Evolutionary conservation across 2,888 invertebrate genomes (phyloP), one percentile per base, ranked within the genome.

Genomic region (Nomada ruficornis): DNA sequence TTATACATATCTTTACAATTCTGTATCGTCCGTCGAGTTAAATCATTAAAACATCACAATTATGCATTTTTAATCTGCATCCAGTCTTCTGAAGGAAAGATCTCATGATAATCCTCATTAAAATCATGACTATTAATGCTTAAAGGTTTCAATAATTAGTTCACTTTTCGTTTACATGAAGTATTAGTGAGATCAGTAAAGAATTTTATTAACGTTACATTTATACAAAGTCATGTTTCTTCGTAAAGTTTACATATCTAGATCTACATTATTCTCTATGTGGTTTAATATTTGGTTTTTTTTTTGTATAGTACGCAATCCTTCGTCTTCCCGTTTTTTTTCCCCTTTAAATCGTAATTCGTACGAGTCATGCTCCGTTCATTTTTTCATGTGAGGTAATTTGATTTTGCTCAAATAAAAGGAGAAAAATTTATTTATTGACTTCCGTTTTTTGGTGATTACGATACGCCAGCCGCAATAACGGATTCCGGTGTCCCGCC

Each of bases 401-500:
- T 93, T 94, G 93, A 94, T 94, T 94, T 91, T 90, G 92, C 93
- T 92, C 93, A 93, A 92, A 91, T 91, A 92, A 91, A 93, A 91
- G 70, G 93, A 91, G 89, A 92, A 92, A 89, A 92, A 92, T 89
- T 90, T 91, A 86, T 91, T 92, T 89, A 93, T 91, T 91, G 93
- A 93, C 92, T 93, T 92, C 88, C 91, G 91, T 88, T 92, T 93
- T 89, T 92, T 93, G 87, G 89, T 90, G 80, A 93, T 88, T 84
- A 91, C 89, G 83, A 86, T 91, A 84, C 90, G 89, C 93, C 91
- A 93, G 69, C 90, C 89, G 82, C 85, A 79, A 67, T 88, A 87
- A 79, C 86, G 89, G 73, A 85, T 86, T 62, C 86, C 76, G 36
- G 84, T 62, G 73, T 89, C 80, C 82, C 83, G 85, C 63, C 77